These are phyloP conservation scores for Halictus rubicundus DNA, from an alignment of 1,140 invertebrate genomes.

Conservation along the genomic window DNA sequence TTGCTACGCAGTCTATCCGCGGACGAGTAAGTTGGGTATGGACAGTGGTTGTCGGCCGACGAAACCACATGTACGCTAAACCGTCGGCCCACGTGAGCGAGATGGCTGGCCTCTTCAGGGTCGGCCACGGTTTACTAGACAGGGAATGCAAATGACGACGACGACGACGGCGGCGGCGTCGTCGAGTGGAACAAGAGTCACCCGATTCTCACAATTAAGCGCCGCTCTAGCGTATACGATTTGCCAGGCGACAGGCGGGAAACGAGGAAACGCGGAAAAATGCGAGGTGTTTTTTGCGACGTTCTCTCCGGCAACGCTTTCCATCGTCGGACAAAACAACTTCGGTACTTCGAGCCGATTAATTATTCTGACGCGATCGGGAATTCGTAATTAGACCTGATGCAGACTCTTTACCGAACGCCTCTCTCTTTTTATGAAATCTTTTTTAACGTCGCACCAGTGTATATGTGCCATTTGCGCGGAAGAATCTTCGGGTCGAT, in stretches of 20 bases:
- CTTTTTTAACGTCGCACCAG: too few relatives aligned
- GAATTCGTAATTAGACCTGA: neutral
- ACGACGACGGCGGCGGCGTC: slow-evolving; percentile 15
- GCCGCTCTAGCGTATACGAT: slow-evolving; percentile 24
- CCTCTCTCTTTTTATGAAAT: neutral
- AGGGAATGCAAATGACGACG: slow-evolving; percentile 51
- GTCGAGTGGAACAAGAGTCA: slow-evolving; percentile 57
- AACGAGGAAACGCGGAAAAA: slow-evolving; percentile 35
- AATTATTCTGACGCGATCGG: slow-evolving; percentile 18
- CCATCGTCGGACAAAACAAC: slow-evolving; percentile 6
- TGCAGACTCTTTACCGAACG: neutral
- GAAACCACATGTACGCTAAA: slow-evolving; percentile 12
- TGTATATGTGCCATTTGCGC: too few relatives aligned
- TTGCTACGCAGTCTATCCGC: neutral
- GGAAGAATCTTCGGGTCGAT: too few relatives aligned
- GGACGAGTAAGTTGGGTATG: slow-evolving; percentile 12
- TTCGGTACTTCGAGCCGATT: slow-evolving; percentile 18
- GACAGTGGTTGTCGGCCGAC: neutral
- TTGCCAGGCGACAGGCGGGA: slow-evolving; percentile 8
- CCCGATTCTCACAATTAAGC: slow-evolving; percentile 59
- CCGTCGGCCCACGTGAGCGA: slow-evolving; percentile 28
- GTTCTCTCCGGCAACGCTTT: neutral
- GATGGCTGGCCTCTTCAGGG: slow-evolving; percentile 28
- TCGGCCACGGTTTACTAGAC: slow-evolving; percentile 37
- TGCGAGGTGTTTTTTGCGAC: neutral